Percentiles rank a stretch among this genome's conserved stretches.
These are phyloP conservation scores for Polyergus mexicanus DNA, from an alignment of 1,140 invertebrate genomes.

Conservation along the genomic window DNA sequence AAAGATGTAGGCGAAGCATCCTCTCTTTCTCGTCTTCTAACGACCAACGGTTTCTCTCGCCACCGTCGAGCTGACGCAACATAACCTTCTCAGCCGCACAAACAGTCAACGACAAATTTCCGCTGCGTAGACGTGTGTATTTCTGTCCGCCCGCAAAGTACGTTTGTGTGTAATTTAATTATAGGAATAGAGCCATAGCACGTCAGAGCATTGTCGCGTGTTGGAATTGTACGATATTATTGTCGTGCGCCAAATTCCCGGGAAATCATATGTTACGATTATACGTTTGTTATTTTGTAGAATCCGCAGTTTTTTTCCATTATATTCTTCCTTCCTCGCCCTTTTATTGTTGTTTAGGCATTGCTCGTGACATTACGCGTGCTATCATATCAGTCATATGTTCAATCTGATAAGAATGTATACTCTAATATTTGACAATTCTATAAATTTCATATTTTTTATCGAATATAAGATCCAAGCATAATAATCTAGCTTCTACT, in stretches of 20 bases:
- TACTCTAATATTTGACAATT: not conserved
- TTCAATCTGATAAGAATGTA: not conserved
- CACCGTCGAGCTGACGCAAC: constrained; percentile 25
- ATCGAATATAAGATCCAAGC: too few species aligned
- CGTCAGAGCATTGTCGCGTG: not conserved
- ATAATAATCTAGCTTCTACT: not conserved
- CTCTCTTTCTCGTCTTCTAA: not conserved
- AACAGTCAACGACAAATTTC: not conserved
- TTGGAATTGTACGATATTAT: too few species aligned
- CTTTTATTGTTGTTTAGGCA: not conserved
- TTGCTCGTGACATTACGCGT: not conserved
- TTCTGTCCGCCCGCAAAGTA: constrained; percentile 11
- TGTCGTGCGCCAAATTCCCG: not conserved
- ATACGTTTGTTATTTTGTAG: not conserved
- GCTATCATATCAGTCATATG: not conserved
- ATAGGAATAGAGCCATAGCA: not conserved
- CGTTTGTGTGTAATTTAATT: constrained; percentile 4
- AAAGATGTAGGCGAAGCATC: constrained; percentile 15
- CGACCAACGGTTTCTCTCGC: not conserved
- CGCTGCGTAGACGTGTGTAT: not conserved
- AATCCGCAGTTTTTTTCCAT: not conserved
- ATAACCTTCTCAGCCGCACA: constrained; percentile 23
- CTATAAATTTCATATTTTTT: too few species aligned
- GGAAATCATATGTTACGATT: constrained; percentile 24
- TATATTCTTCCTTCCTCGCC: not conserved